A percentile compares a stretch with the other conserved stretches of the same genome.
phyloP scores from a whole-genome alignment of 2,113 vertebrate genomes.

The Haemorhous mexicanus region DNA sequence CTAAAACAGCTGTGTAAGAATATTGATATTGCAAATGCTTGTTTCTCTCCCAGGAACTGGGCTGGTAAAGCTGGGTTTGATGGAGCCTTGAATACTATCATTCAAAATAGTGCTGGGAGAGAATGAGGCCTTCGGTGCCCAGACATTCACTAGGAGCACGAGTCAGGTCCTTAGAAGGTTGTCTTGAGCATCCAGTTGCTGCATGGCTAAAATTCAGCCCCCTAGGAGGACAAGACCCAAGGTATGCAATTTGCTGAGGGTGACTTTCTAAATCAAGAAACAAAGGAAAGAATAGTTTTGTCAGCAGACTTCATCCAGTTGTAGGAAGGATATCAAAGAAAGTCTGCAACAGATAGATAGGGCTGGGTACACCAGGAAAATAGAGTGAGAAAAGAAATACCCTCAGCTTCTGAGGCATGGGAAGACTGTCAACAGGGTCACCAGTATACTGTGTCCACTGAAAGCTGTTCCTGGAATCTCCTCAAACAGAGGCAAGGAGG shows the following conservation, averaged over 20 bases:
- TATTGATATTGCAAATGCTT: background rate
- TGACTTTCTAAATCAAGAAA: background rate
- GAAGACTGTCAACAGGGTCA: background rate
- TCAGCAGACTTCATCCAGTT: background rate
- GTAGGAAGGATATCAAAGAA: background rate
- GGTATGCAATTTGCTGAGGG: background rate
- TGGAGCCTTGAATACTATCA: background rate
- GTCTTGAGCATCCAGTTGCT: background rate
- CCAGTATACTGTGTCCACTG: background rate
- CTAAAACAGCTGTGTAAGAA: background rate
- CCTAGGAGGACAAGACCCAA: background rate
- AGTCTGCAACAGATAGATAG: background rate
- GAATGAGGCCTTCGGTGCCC: background rate
- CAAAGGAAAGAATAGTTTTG: background rate
- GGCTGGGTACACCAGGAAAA: background rate
- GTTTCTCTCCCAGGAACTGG: background rate
- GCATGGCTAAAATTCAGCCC: background rate
- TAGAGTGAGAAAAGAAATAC: background rate
- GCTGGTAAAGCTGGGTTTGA: background rate
- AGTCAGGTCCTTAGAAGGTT: background rate
- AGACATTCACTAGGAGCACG: background rate
- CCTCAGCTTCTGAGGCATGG: background rate
- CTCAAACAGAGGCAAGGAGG: background rate
- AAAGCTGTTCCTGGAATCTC: background rate
- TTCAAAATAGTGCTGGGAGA: background rate